Conservation (phyloP, 2,888 invertebrate genomes). For the Abrostola triplasia region DNA sequence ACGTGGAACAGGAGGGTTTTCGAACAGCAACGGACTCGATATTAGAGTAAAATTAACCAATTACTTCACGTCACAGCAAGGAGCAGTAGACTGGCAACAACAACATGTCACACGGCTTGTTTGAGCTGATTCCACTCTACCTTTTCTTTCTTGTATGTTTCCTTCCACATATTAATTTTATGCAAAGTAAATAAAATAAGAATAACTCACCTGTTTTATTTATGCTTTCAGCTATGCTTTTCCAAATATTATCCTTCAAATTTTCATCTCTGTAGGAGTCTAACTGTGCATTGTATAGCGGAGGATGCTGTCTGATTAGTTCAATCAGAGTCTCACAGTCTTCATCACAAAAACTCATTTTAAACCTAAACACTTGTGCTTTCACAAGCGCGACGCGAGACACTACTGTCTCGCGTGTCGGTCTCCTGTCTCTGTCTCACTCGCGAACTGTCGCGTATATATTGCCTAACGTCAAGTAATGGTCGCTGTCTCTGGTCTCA, state of each 20-base stretch:
- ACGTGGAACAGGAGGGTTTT: slow-evolving; percentile 26
- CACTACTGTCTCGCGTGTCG: slow-evolving; percentile 20
- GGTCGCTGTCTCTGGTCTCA: slow-evolving; percentile 6
- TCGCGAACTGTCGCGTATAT: slow-evolving; percentile 6
- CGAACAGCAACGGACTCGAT: slow-evolving; percentile 33
- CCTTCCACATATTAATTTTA: neutral
- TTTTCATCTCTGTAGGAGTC: slow-evolving; percentile 20
- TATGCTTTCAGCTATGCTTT: slow-evolving; percentile 21
- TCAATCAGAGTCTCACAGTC: slow-evolving; percentile 30
- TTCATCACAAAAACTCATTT: slow-evolving; percentile 29
- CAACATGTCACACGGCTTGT: slow-evolving; percentile 13
- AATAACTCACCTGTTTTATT: slow-evolving; percentile 26
- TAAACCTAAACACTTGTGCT: slow-evolving; percentile 18
- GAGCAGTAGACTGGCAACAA: slow-evolving; percentile 12
- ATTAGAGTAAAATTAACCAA: slow-evolving; percentile 18
- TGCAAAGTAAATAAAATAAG: slow-evolving; percentile 8
- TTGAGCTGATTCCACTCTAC: too few relatives aligned
- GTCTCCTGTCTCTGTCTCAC: slow-evolving; percentile 24
- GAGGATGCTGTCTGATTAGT: slow-evolving; percentile 30
- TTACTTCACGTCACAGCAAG: slow-evolving; percentile 21
- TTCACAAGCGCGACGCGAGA: slow-evolving; percentile 16
- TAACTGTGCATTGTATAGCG: slow-evolving; percentile 25
- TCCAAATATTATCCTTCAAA: slow-evolving; percentile 25
- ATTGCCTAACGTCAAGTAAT: slow-evolving; percentile 10
- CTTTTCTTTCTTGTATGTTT: too few relatives aligned